Conservation (phyloP, 2,888 invertebrate species). For the Argyresthia albistria region DNA sequence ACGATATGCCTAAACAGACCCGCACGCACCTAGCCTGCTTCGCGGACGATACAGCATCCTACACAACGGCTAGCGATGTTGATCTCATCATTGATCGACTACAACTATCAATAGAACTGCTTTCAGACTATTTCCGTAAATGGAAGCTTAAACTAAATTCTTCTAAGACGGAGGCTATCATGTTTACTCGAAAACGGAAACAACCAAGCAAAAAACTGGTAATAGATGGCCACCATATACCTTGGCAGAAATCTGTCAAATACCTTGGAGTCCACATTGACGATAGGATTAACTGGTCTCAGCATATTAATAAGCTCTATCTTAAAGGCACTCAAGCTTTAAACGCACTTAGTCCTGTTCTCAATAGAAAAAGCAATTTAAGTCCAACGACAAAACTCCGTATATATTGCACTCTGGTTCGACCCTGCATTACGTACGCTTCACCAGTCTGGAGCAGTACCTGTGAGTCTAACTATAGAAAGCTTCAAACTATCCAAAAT, state of each 20-base stretch:
- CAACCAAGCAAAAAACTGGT: neutral
- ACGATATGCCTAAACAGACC: neutral
- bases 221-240: neutral
- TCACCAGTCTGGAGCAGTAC: neutral
- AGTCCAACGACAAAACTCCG: neutral
- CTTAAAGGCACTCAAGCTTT: neutral
- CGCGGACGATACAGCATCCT: conserved; percentile 4
- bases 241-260: neutral
- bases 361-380: neutral
- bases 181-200: neutral
- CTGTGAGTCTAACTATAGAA: neutral
- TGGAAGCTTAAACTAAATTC: neutral
- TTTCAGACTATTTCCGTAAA: neutral
- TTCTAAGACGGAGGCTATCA: neutral
- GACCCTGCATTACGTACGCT: neutral
- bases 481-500: neutral
- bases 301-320: neutral
- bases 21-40: conserved; percentile 2
- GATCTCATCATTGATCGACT: neutral
- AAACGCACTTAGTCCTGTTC: neutral
- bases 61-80: conserved; percentile 1
- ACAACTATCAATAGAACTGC: neutral
- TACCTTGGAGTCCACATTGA: neutral
- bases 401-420: neutral
- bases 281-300: neutral